Base-by-base conservation (phyloP, 2,888 invertebrate genomes). In the Nasonovia ribisnigri region DNA sequence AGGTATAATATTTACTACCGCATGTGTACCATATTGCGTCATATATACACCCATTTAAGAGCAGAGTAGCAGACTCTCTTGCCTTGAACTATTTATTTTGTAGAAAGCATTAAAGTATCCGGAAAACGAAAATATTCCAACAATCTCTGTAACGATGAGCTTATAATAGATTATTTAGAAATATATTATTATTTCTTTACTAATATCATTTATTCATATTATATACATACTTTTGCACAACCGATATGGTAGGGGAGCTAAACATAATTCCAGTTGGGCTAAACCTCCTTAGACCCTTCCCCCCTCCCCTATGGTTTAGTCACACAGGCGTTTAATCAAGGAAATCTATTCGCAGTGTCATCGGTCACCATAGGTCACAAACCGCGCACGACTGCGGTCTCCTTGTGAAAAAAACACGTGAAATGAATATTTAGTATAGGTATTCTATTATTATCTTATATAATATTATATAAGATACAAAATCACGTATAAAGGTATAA, bases 21-120 rank as follows among this genome's bases (percentile, higher is more conserved):
- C 26, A 48, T 92, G 0, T 57, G 6, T 57, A 57, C 26, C 13
- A 36, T 10, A 88, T 92, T 92, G 51, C 87, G 87, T 92, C 87
- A 87, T 91, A 43, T 43, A 54, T 24, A 57, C 20, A 46, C 91
- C 46, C 43, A 48, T 46, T 67, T 54, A 91, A 87, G 92, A 87
- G 60, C 29, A 48, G n/a, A 91, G 26, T 67, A n/a, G 48, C 57
- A 46, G 48, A 77, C 77, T 90, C 29, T 93, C 36, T 57, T 57
- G 48, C 89, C 84, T 93, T 93, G 88, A 88, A 93, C 84, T 36
- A 90, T 89, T 46, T 67, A 6, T 60, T 42, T 92, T 91, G 43
- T 77, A 60, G 88, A 87, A 87, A 87, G 87, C 29, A 42, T 42
- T 67, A 90, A 91, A 84, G 90, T 36, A 91, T 84, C 77, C 51